Conservation (phyloP, 1,140 invertebrate species). For the Sesamia nonagrioides region DNA sequence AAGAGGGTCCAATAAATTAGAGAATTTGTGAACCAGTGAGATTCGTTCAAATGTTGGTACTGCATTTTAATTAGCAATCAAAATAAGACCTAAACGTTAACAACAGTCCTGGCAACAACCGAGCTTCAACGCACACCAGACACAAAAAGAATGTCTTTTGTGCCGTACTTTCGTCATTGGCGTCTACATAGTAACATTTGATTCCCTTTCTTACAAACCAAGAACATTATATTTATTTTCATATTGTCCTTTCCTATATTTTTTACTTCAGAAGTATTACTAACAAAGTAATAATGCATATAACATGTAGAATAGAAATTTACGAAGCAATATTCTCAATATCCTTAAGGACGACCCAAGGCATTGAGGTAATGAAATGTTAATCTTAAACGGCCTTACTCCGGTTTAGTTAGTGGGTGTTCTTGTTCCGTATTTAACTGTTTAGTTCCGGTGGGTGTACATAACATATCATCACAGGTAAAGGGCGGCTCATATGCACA, state of each 20-base stretch:
- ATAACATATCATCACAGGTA: slow-evolving; percentile 56
- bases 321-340: not conserved
- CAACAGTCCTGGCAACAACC: not conserved
- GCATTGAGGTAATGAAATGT: slow-evolving; percentile 51
- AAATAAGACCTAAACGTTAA: not conserved
- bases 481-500: slow-evolving; percentile 75
- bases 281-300: not conserved
- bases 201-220: not conserved
- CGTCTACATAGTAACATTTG: not conserved
- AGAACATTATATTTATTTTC: not conserved
- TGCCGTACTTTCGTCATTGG: not conserved
- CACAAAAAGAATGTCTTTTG: not conserved
- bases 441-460: slow-evolving; percentile 74
- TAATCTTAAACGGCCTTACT: slow-evolving; percentile 54
- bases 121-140: not conserved
- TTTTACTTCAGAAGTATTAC: not conserved
- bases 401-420: slow-evolving; percentile 60
- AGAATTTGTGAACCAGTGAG: not conserved
- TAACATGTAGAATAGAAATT: not conserved
- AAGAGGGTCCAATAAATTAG: too few species aligned
- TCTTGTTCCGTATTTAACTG: slow-evolving; percentile 60
- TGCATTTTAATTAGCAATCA: slow-evolving; percentile 4
- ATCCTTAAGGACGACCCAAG: slow-evolving; percentile 33
- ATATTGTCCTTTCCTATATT: not conserved
- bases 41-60: not conserved